Evolutionary conservation across 2,113 vertebrate species (phyloP).

Genomic region (Stigmatopora argus): DNA sequence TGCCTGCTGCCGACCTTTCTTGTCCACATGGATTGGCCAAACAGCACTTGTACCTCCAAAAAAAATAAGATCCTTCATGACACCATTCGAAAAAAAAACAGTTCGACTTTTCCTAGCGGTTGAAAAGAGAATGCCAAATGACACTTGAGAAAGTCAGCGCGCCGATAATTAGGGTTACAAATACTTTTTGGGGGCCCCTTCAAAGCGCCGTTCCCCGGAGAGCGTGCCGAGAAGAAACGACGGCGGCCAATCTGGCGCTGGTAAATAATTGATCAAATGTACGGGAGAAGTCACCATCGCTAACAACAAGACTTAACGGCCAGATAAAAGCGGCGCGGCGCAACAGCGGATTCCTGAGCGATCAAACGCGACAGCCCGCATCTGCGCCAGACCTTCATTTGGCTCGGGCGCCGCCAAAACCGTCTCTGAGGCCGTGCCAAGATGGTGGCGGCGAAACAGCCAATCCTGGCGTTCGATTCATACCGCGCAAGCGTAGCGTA

Average conservation of each 20-base stretch:
- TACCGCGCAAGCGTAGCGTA: too few relatives aligned
- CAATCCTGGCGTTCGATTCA: too few relatives aligned
- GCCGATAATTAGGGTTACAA: conserved; percentile 61
- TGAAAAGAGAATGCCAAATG: conserved; percentile 9
- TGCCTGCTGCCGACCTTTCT: too few relatives aligned
- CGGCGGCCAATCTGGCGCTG: conserved; percentile 35
- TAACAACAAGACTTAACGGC: conserved; percentile 65
- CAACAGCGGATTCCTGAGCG: conserved; percentile 55
- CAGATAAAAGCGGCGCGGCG: conserved; percentile 59
- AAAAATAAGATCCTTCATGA: conserved; percentile 9
- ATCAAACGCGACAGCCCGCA: conserved; percentile 49
- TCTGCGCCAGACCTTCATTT: conserved; percentile 36
- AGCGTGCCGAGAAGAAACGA: conserved; percentile 12
- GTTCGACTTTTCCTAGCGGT: conserved; percentile 41
- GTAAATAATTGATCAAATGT: conserved; percentile 73
- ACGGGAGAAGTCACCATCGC: conserved; percentile 62
- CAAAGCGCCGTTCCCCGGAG: conserved; percentile 31
- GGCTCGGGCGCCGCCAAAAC: conserved; percentile 13
- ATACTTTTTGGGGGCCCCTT: conserved; percentile 50
- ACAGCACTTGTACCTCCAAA: background rate
- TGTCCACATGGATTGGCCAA: too few relatives aligned
- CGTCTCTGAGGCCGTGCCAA: background rate
- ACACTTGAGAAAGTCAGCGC: conserved; percentile 50
- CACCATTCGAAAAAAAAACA: conserved; percentile 23
- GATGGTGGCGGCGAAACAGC: too few relatives aligned